These are phyloP conservation scores for Metaphire vulgaris DNA, from an alignment of 1,140 invertebrate genomes.

Conservation along the genomic window DNA sequence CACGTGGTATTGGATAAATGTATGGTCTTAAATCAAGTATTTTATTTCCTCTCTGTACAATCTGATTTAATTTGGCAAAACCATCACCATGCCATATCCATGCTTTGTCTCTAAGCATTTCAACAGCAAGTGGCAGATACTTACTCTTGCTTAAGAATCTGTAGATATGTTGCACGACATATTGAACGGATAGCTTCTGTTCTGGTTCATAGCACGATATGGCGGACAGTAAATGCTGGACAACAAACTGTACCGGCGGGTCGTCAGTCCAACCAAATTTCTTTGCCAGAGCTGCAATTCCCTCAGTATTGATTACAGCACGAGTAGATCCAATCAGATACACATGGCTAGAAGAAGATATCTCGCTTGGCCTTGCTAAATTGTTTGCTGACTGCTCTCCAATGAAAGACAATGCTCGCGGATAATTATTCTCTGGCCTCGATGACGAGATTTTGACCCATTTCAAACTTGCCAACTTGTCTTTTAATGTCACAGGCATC, in stretches of 20 bases:
- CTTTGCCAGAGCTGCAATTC: background rate
- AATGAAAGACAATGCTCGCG: background rate
- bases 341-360: conserved; percentile 6
- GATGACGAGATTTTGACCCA: background rate
- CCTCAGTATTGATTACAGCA: background rate
- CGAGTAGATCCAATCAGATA: conserved; percentile 7
- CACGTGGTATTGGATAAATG: conserved; percentile 1
- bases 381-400: background rate
- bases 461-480: background rate
- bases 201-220: background rate
- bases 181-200: background rate
- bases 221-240: background rate
- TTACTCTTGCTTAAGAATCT: conserved; percentile 3
- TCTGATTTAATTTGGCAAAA: background rate
- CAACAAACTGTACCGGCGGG: background rate
- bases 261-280: conserved; percentile 5
- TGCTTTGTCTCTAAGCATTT: background rate
- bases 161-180: conserved; percentile 9
- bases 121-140: background rate
- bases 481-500: background rate
- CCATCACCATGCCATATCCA: conserved; percentile 19
- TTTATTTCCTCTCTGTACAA: background rate
- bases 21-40: conserved; percentile 5
- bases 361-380: background rate
- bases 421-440: conserved; percentile 6